Percentiles rank a stretch among this genome's conserved stretches.
These are phyloP conservation scores for Acipenser oxyrinchus DNA, from an alignment of 2,797 vertebrate species.

Conservation along the genomic window DNA sequence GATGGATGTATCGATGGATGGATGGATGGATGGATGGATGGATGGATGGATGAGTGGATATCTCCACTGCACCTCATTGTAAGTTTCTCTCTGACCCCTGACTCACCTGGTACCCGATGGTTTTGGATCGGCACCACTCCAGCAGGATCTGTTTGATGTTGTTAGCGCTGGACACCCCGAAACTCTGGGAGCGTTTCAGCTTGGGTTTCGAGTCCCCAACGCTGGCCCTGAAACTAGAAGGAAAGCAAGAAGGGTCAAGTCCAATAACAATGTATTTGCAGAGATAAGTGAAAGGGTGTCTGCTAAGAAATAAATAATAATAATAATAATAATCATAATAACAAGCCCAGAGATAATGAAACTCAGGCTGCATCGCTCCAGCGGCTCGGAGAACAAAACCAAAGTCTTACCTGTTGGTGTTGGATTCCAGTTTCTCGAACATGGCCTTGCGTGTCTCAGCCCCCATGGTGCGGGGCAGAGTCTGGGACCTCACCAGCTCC, in stretches of 20 bases:
- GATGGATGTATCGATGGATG: too few relatives aligned
- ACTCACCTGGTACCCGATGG: constrained; percentile 82
- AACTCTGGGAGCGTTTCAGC: constrained; percentile 86
- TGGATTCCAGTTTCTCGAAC: constrained; percentile 77
- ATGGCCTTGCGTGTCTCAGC: constrained; percentile 73
- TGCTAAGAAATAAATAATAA: too few relatives aligned
- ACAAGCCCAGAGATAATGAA: neutral
- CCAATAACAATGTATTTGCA: too few relatives aligned
- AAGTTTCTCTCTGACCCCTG: neutral
- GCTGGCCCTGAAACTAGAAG: constrained; percentile 36
- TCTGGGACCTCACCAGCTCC: constrained; percentile 71
- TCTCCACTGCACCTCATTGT: neutral
- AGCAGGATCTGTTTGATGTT: constrained; percentile 88
- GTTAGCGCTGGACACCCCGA: constrained; percentile 78
- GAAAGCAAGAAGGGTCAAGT: too few relatives aligned
- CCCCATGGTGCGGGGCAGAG: constrained; percentile 57
- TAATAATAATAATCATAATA: too few relatives aligned
- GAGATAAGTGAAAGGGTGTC: too few relatives aligned
- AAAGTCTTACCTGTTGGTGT: constrained; percentile 57
- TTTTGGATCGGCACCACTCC: constrained; percentile 94
- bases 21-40: too few relatives aligned
- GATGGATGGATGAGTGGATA: too few relatives aligned
- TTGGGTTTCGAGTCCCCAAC: constrained; percentile 71
- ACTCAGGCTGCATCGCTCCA: neutral
- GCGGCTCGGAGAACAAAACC: neutral